Evolutionary conservation across 2,113 vertebrate genomes (phyloP).

Genomic region (Alectura lathami): DNA sequence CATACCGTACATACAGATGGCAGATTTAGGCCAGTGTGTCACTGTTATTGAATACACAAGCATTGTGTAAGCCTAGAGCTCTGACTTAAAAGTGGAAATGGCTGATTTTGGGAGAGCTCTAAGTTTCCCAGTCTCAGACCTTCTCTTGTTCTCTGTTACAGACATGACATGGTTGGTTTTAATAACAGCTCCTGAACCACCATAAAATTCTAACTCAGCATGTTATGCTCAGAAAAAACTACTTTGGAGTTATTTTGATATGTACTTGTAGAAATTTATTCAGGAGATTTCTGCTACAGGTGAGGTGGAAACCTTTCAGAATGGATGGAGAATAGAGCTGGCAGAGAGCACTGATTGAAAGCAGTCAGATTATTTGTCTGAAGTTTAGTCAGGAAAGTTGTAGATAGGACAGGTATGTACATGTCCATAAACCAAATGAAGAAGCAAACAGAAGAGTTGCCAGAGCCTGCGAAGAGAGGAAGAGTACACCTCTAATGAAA

Average conservation of each 20-base stretch:
- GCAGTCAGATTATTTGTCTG: background rate
- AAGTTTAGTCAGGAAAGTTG: background rate
- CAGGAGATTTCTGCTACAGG: background rate
- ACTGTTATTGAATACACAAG: background rate
- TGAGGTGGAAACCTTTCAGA: background rate
- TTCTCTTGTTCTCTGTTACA: background rate
- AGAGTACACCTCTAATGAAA: background rate
- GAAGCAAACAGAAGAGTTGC: background rate
- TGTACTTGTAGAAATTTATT: fast-evolving
- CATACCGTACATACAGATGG: background rate
- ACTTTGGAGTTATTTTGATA: background rate
- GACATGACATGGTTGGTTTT: background rate
- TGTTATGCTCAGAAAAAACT: background rate
- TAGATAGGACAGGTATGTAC: background rate
- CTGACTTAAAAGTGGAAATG: background rate
- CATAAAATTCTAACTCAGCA: background rate
- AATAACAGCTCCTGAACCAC: background rate
- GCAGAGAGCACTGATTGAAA: background rate
- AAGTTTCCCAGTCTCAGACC: background rate
- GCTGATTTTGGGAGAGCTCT: background rate
- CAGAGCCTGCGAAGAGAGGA: background rate
- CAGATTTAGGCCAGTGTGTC: background rate
- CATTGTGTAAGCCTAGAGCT: background rate
- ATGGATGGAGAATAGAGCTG: background rate
- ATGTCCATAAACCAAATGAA: background rate